Conservation (phyloP, 2,113 vertebrate species). For the Chinchilla lanigera region DNA sequence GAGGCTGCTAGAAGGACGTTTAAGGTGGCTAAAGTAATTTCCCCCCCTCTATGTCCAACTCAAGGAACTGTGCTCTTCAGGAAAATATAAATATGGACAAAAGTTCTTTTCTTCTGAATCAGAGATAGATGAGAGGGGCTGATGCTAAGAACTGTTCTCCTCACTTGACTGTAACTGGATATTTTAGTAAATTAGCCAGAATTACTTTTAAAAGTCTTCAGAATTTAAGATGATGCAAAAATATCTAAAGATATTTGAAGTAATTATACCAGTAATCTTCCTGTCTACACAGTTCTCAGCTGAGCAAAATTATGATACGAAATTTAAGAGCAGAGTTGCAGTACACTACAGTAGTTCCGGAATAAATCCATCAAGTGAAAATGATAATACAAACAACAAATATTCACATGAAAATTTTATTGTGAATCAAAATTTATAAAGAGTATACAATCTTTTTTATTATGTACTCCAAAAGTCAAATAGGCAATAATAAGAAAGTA, state of each 20-base stretch:
- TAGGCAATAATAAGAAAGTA: neutral
- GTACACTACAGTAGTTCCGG: neutral
- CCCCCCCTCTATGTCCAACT: neutral
- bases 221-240: conserved; percentile 34
- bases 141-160: conserved; percentile 35
- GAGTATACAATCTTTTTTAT: neutral
- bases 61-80: neutral
- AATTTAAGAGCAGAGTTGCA: neutral
- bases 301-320: conserved; percentile 28
- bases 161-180: neutral
- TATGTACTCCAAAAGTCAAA: conserved; percentile 13
- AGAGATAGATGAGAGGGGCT: neutral
- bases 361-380: neutral
- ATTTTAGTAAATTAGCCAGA: conserved; percentile 36
- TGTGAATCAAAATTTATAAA: conserved; percentile 27
- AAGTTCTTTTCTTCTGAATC: neutral
- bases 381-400: neutral
- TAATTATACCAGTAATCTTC: neutral
- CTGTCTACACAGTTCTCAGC: neutral
- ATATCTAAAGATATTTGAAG: neutral
- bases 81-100: neutral
- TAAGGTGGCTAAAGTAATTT: neutral
- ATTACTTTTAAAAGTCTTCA: neutral
- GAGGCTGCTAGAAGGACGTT: neutral
- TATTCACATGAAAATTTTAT: neutral